Conservation (phyloP, 2,888 invertebrate species). For the Lycaena phlaeas region DNA sequence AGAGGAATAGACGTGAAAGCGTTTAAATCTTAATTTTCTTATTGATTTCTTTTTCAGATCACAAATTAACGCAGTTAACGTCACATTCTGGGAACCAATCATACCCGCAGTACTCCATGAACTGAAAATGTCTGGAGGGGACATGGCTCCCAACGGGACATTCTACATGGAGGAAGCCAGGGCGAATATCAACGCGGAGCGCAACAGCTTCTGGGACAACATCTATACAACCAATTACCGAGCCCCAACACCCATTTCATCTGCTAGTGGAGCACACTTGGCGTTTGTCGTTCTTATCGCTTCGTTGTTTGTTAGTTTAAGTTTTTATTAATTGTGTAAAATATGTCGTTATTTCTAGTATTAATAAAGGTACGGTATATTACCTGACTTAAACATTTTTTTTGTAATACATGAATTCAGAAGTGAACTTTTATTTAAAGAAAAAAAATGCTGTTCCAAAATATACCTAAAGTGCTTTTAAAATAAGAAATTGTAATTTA, state of each 20-base stretch:
- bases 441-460: too few relatives aligned
- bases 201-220: slow-evolving; percentile 28
- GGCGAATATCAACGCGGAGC: slow-evolving; percentile 25
- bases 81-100: slow-evolving; percentile 14
- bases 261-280: slow-evolving; percentile 19
- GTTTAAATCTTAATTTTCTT: not conserved
- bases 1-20: too few relatives aligned
- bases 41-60: not conserved
- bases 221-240: slow-evolving; percentile 22
- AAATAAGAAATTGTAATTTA: too few relatives aligned
- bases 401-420: too few relatives aligned
- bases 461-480: too few relatives aligned
- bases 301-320: too few relatives aligned
- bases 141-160: slow-evolving; percentile 14
- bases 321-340: too few relatives aligned
- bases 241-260: slow-evolving; percentile 23
- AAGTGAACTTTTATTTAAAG: too few relatives aligned
- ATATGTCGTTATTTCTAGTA: too few relatives aligned
- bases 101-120: slow-evolving; percentile 1
- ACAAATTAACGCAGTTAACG: not conserved
- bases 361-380: too few relatives aligned
- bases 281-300: not conserved
- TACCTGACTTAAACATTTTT: too few relatives aligned
- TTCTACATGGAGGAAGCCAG: slow-evolving; percentile 18
- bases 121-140: slow-evolving; percentile 22